Evolutionary conservation across 2,797 vertebrate genomes (phyloP).

Genomic region (Cyprinella venusta): DNA sequence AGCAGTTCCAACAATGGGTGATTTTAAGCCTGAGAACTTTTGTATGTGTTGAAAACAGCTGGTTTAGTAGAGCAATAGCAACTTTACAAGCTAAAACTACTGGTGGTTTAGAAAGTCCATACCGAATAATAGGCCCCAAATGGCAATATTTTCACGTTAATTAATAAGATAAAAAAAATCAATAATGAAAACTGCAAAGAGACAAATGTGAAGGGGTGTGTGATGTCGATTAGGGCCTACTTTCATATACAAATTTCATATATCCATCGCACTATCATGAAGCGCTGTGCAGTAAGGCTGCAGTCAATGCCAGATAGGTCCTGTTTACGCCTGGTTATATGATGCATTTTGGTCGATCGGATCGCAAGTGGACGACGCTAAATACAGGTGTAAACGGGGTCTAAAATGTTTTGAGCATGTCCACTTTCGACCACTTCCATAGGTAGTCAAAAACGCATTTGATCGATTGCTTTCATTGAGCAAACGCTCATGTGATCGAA

Average conservation of each 20-base stretch:
- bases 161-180: conserved; percentile 13
- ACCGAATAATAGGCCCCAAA: conserved; percentile 20
- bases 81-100: conserved; percentile 51
- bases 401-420: background rate
- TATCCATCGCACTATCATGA: background rate
- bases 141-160: conserved; percentile 42
- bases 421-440: too few species aligned
- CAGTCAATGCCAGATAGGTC: background rate
- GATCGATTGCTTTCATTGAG: background rate
- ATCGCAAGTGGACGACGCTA: too few species aligned
- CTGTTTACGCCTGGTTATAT: background rate
- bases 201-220: background rate
- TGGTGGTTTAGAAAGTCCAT: conserved; percentile 36
- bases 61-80: conserved; percentile 74
- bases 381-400: background rate
- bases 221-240: background rate
- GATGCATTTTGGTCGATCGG: background rate
- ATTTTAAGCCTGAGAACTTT: conserved; percentile 66
- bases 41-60: conserved; percentile 61
- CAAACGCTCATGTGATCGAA: background rate
- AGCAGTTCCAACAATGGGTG: conserved; percentile 68
- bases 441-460: too few species aligned
- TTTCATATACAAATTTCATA: background rate
- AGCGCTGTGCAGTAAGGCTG: background rate
- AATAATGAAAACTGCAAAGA: conserved; percentile 13